These are phyloP conservation scores for Channa argus DNA, from an alignment of 2,113 vertebrate genomes.

Conservation along the genomic window DNA sequence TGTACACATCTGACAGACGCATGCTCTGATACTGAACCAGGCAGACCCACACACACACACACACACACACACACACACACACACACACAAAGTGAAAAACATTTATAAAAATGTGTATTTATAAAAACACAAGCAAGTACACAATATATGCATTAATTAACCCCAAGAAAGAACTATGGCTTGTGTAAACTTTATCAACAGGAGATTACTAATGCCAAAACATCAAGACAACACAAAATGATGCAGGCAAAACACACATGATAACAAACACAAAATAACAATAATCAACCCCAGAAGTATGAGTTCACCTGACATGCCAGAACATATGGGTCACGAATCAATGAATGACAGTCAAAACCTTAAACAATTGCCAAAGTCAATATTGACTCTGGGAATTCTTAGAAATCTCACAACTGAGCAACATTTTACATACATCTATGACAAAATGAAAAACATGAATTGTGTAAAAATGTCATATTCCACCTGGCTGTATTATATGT, in stretches of 20 bases:
- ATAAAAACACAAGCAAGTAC: slow-evolving; percentile 15
- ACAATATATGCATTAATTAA: slow-evolving; percentile 30
- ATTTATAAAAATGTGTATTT: slow-evolving; percentile 20
- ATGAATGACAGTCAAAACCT: neutral
- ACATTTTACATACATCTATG: neutral
- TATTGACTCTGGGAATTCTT: too few species aligned
- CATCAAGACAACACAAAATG: slow-evolving; percentile 44
- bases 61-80: slow-evolving; percentile 28
- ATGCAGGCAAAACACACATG: slow-evolving; percentile 53
- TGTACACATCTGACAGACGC: slow-evolving; percentile 92
- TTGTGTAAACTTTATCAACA: slow-evolving; percentile 12
- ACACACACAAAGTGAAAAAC: slow-evolving; percentile 33
- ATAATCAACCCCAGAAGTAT: slow-evolving; percentile 8
- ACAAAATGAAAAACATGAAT: neutral
- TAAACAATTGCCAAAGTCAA: neutral
- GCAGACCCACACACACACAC: slow-evolving; percentile 35
- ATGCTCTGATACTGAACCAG: slow-evolving; percentile 91
- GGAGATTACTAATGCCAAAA: slow-evolving; percentile 15
- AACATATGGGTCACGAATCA: neutral
- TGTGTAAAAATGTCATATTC: slow-evolving; percentile 13
- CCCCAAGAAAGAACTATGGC: neutral
- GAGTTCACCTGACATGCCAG: slow-evolving; percentile 28
- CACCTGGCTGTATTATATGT: slow-evolving; percentile 22
- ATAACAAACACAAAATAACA: slow-evolving; percentile 31
- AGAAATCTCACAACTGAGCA: neutral